Evolutionary conservation across 2,888 invertebrate genomes (phyloP).

Genomic region (Camponotus fellah): DNA sequence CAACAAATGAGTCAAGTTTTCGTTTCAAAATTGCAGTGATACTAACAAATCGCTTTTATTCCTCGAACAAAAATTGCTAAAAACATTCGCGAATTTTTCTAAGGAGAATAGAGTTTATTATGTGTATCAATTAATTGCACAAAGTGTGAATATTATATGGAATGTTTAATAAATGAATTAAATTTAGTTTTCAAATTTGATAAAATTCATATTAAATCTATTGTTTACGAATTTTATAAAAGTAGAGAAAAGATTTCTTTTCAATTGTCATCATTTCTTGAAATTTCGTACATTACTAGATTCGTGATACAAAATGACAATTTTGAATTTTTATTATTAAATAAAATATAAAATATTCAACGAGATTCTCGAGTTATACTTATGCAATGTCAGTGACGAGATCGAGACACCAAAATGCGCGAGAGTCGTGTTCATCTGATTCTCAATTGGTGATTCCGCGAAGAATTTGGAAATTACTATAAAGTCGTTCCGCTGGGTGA

Average conservation of each 20-base stretch:
- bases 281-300: not conserved
- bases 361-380: not conserved
- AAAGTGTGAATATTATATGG: not conserved
- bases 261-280: not conserved
- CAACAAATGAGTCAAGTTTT: conserved; percentile 40
- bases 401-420: conserved; percentile 2
- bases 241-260: not conserved
- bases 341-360: not conserved
- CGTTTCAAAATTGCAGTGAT: conserved; percentile 44
- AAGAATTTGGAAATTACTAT: conserved; percentile 56
- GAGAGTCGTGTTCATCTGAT: conserved; percentile 58
- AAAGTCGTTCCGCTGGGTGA: conserved; percentile 65
- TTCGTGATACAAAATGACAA: not conserved
- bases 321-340: not conserved
- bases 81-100: not conserved
- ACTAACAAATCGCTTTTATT: conserved; percentile 48
- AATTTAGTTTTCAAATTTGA: not conserved
- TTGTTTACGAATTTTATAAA: not conserved
- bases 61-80: not conserved
- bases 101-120: not conserved
- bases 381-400: not conserved
- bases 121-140: not conserved
- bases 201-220: not conserved
- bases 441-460: conserved; percentile 62
- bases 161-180: not conserved